Evolutionary conservation across 2,888 invertebrate genomes (phyloP).

Genomic region (Agriotes lineatus): DNA sequence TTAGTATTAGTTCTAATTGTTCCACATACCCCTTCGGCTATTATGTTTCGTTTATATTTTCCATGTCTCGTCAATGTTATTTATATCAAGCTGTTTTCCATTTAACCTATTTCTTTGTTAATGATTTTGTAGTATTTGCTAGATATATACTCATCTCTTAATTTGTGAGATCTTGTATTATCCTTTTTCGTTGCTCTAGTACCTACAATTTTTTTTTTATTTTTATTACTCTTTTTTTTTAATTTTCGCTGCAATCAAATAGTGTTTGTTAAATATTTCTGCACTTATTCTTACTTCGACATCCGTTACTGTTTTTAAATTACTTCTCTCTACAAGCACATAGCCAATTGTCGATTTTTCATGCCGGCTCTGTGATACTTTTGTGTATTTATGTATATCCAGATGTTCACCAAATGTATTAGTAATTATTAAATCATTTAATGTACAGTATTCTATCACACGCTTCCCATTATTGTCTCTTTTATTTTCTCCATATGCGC

Average conservation of each 20-base stretch:
- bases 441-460: neutral
- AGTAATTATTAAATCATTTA: neutral
- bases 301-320: neutral
- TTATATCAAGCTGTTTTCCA: too few relatives aligned
- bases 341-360: neutral
- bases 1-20: too few relatives aligned
- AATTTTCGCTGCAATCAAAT: neutral
- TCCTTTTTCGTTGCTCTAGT: neutral
- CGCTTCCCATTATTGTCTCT: neutral
- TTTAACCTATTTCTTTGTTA: neutral
- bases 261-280: neutral
- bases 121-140: neutral
- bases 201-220: neutral
- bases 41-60: too few relatives aligned
- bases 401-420: neutral
- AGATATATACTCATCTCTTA: neutral
- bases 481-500: neutral
- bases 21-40: too few relatives aligned
- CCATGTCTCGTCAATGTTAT: too few relatives aligned
- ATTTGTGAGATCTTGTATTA: neutral
- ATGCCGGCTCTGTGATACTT: neutral
- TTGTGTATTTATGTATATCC: neutral
- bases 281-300: neutral
- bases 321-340: too few relatives aligned
- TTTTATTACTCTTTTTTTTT: neutral